Evolutionary conservation across 2,888 invertebrate genomes (phyloP), one percentile per base, ranked within the genome.

Genomic region (Bhutanitis thaidina): DNA sequence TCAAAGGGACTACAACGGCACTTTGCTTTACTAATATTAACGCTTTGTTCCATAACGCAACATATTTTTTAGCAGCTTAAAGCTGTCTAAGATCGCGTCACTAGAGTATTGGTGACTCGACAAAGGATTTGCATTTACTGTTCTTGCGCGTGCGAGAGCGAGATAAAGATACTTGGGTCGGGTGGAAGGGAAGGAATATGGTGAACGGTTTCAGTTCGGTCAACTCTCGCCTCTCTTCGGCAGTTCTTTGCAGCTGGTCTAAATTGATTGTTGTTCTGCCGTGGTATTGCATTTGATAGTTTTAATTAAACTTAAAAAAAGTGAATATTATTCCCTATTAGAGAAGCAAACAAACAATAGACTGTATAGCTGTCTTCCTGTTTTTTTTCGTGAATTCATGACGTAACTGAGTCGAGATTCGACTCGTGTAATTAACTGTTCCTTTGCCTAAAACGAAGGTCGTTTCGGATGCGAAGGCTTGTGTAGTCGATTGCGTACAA

Each of bases 391-490:
- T 68, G 30, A 4, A 56, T 71, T 55, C 68, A 77, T 89, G 88
- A 89, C 88, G 88, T 88, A 89, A 89, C 77, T 80, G 69, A 69
- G 77, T 67, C 61, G 65, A n/a, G n/a, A n/a, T n/a, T n/a, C 67
- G 62, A 55, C 52, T 53, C 57, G 54, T 55, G 48, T n/a, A n/a
- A n/a, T n/a, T 77, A 78, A 76, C 74, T 75, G 74, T 77, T 61
- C 63, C 67, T 61, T 64, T 65, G 62, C 67, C 64, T 70, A 61
- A 67, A 67, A 67, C 74, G 77, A 77, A 76, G 78, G 77, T 74
- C 78, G 71, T 65, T 65, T 56, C 56, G 66, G 65, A 49, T 53
- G 64, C 73, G 64, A 64, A 85, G 84, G 68, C 77, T 66, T 67
- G 70, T 67, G 64, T 70, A 66, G 57, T 62, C 59, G 57, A 62